Evolutionary conservation across 2,113 vertebrate species (phyloP), one percentile per base, ranked within the genome.

Genomic region (Poeciliopsis prolifica): DNA sequence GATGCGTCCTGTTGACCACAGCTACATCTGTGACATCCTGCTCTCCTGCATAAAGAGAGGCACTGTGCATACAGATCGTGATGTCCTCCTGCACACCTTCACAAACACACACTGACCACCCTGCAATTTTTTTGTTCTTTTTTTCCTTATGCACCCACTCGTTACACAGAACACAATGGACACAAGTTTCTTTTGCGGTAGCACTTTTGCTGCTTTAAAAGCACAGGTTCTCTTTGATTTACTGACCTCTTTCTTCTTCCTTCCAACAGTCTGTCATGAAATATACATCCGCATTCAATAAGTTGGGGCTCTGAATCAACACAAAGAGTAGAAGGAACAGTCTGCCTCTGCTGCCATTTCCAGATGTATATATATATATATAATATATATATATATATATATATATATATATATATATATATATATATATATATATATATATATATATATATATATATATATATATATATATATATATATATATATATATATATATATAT

Each of bases 271-370:
- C 37, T 42, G 86, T 78, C 78, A 89, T 91, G 75, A 92, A 93
- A 90, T 87, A 92, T 92, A 88, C 61, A 91, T 90, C 84, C 73
- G 77, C 61, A 74, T 83, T 85, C 84, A 89, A 78, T 87, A 84
- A 77, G 77, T 78, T 72, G 77, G 72, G 44, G 79, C 77, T 65
- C 48, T 72, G 33, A 77, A 76, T 81, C 88, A 83, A 88, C 81
- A 88, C 76, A 69, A 73, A n/a, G 78, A 80, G 77, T 40, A 19
- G 7, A 76, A 72, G 62, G 51, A 72, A 75, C 70, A 74, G 69
- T 37, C 62, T 11, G 63, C 64, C 82, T 77, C 70, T 61, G 74
- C 70, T 70, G 51, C 64, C 62, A 75, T n/a, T 70, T 29, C 29
- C 29, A 29, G 29, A 40, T 51, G 5, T 22, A 51, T 48, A 44